Evolutionary conservation across 2,797 vertebrate species (phyloP).

Genomic region (Microhierax caerulescens): DNA sequence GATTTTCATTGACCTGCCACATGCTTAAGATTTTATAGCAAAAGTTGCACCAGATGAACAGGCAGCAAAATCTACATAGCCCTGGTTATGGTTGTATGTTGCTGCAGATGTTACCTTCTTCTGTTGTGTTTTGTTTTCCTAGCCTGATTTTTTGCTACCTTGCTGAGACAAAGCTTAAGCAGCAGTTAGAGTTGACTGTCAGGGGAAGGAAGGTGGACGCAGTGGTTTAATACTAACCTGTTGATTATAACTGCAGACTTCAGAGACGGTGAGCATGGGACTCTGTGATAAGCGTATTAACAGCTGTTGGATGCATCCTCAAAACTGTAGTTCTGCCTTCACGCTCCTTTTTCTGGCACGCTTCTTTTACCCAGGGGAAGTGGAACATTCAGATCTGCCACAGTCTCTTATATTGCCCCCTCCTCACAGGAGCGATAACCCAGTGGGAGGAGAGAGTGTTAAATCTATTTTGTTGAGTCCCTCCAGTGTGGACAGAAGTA

Average conservation of each 20-base stretch:
- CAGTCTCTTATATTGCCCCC: background rate
- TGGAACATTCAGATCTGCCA: background rate
- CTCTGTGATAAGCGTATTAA: accelerated
- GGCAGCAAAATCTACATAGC: background rate
- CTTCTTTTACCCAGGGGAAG: background rate
- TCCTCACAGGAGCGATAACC: background rate
- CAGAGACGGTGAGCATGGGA: background rate
- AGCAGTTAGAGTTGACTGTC: background rate
- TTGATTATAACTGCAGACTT: background rate
- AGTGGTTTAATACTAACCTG: background rate
- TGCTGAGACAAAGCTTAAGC: background rate
- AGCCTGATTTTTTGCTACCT: background rate
- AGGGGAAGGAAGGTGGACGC: background rate
- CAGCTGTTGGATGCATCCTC: background rate
- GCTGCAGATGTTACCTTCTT: background rate
- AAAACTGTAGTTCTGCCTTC: background rate
- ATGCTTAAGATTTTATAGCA: background rate
- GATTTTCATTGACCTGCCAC: background rate
- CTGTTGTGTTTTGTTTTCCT: background rate
- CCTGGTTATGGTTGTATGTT: background rate
- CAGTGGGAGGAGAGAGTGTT: accelerated
- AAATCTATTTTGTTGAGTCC: background rate
- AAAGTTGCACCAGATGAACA: background rate
- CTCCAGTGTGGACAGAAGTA: background rate
- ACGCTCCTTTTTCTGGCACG: background rate